Evolutionary conservation across 2,113 vertebrate genomes (phyloP).

Genomic region (Crocuta crocuta): DNA sequence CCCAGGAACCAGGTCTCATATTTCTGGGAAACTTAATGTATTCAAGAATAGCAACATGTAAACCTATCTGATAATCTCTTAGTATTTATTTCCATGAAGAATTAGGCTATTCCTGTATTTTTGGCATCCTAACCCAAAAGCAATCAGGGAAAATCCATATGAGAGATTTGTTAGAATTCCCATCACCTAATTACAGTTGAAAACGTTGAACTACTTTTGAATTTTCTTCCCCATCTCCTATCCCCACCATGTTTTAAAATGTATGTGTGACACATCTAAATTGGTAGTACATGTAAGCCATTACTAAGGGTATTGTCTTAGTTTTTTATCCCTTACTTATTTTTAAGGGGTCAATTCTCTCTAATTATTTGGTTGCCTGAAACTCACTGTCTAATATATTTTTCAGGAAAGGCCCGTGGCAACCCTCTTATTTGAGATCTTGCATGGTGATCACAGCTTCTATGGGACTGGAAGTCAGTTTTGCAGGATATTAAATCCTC

Average conservation of each 20-base stretch:
- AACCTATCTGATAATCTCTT: background rate
- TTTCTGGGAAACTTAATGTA: background rate
- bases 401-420: background rate
- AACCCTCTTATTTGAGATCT: background rate
- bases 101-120: background rate
- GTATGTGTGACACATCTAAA: background rate
- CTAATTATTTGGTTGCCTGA: background rate
- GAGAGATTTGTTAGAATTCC: background rate
- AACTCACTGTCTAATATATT: background rate
- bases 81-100: constrained; percentile 19
- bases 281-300: background rate
- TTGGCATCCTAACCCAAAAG: background rate
- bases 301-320: background rate
- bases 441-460: background rate
- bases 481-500: background rate
- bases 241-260: background rate
- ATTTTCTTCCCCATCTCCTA: background rate
- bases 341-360: background rate
- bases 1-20: background rate
- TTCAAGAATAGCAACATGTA: background rate
- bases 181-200: background rate
- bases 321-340: background rate
- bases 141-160: background rate
- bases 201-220: background rate
- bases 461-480: background rate